A percentile compares a stretch with the other conserved stretches of the same genome.
Conservation (phyloP, 2,888 invertebrate genomes). For the Morpho deidamia region DNA sequence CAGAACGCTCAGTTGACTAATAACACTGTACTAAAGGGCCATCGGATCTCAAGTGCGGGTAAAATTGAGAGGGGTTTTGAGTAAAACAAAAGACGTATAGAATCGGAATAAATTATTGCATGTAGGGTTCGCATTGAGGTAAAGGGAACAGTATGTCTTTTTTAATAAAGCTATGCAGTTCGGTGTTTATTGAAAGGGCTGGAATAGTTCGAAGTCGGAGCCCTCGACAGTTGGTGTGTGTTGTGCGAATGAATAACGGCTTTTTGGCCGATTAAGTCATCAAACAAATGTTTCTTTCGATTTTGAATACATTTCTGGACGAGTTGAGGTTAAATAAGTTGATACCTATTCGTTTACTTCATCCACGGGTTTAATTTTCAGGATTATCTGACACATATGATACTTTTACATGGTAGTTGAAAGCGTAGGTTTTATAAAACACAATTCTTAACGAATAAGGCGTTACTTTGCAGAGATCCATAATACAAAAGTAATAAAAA, state of each 20-base stretch:
- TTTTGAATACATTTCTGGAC: no score
- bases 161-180: conserved; percentile 47
- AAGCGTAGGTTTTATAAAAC: no score
- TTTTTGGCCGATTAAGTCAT: conserved; percentile 5
- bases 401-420: no score
- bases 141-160: conserved; percentile 51
- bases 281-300: neutral
- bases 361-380: no score
- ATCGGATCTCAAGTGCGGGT: conserved; percentile 50
- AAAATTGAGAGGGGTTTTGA: conserved; percentile 26
- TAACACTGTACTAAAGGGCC: conserved; percentile 59
- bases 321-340: no score
- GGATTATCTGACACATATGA: no score
- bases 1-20: conserved; percentile 51
- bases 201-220: conserved; percentile 10
- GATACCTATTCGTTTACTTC: no score
- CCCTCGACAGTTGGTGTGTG: neutral
- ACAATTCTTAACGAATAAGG: no score
- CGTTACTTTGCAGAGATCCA: no score
- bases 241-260: conserved; percentile 10
- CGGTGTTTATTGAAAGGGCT: conserved; percentile 29
- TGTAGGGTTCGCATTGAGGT: conserved; percentile 49
- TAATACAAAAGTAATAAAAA: no score
- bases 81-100: conserved; percentile 38
- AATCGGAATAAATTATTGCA: conserved; percentile 62